Base-by-base conservation (phyloP, 2,797 vertebrate genomes). In the Muraenolepis orangiensis region DNA sequence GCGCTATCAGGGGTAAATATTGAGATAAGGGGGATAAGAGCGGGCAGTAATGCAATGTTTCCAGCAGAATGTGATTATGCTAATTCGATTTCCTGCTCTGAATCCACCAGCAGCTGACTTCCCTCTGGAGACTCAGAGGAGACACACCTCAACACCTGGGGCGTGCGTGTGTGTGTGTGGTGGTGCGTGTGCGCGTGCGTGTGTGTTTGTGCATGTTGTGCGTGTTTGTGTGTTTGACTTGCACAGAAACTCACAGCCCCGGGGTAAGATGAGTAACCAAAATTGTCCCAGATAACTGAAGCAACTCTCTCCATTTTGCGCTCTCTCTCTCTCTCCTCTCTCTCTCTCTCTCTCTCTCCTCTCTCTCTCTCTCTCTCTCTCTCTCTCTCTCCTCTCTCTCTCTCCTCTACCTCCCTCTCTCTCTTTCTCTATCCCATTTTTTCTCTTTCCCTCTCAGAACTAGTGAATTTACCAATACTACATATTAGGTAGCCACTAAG, bases 1-100 rank as follows among this genome's bases (percentile, higher is more conserved):
- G 71, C 70, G 72, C 69, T 83, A 82, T 85, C 80, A 71, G 74
- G 61, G 81, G 78, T 77, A 69, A 86, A 88, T 84, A 82, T 80
- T 81, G 66, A 73, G 74, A 72, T 77, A 74, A 73, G 72, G 74
- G 73, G 61, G 70, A 78, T 80, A 71, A 79, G 79, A 83, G 73
- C 66, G 75, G 78, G 66, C 73, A 69, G 78, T 74, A 69, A 73
- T 69, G 57, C 75, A 66, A 57, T 38, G 36, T 72, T 82, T 61
- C 72, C 66, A 10, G 46, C 73, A 76, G 69, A 84, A 79, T 72
- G 73, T 71, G 69, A 78, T 83, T 76, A 85, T 77, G 78, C 34
- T 80, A 78, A 83, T 79, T 80, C 32, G 42, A 76, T 80, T 72
- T 76, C 80, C 80, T 36, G 32, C 26, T n/a, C 13, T 13, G 66